Evolutionary conservation across 2,113 vertebrate species (phyloP).

Genomic region (Otus sunia): DNA sequence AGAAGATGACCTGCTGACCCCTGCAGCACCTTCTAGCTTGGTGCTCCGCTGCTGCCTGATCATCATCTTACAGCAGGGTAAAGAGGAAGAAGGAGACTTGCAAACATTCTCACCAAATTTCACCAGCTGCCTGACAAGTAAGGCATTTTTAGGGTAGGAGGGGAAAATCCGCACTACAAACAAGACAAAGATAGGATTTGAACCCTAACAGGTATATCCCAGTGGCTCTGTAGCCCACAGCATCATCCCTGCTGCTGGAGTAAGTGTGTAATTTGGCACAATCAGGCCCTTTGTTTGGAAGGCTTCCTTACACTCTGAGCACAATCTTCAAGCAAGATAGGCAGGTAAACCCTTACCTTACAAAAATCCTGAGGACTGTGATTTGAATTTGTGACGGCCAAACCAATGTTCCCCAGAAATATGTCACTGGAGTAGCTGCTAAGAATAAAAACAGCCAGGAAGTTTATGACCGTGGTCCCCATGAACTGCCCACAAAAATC

Average conservation of each 20-base stretch:
- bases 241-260: background rate
- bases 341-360: background rate
- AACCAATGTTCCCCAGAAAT: background rate
- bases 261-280: background rate
- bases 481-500: background rate
- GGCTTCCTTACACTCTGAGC: background rate
- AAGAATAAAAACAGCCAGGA: background rate
- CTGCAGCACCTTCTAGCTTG: background rate
- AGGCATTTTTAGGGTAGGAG: background rate
- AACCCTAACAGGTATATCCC: background rate
- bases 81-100: background rate
- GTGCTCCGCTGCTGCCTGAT: background rate
- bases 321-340: background rate
- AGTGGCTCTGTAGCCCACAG: background rate
- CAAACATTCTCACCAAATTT: background rate
- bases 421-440: background rate
- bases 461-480: background rate
- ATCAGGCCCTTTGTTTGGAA: background rate
- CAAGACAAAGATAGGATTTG: background rate
- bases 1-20: background rate
- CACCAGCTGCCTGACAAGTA: background rate
- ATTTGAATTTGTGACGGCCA: background rate
- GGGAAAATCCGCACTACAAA: background rate
- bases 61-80: background rate
- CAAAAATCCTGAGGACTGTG: background rate